phyloP scores from a whole-genome alignment of 2,888 invertebrate species.

The Lacanobia oleracea region DNA sequence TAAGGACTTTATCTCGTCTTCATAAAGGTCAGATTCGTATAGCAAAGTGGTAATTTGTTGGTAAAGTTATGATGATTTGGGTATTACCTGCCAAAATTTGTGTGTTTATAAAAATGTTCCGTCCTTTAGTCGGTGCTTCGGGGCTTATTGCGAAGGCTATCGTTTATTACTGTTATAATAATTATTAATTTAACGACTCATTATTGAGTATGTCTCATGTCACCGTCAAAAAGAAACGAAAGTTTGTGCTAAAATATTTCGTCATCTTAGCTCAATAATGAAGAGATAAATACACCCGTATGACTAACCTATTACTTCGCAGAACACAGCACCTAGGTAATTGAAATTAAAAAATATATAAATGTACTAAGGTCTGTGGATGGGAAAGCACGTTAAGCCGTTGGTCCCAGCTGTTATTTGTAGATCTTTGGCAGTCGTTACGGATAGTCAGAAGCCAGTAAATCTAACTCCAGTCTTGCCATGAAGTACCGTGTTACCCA shows the following conservation, averaged over 20 bases:
- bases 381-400: too few relatives aligned
- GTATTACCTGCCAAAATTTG: constrained; percentile 70
- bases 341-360: too few relatives aligned
- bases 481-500: too few relatives aligned
- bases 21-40: constrained; percentile 50
- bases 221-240: not conserved
- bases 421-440: too few relatives aligned
- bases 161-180: constrained; percentile 57
- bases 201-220: constrained; percentile 14
- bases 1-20: not conserved
- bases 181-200: constrained; percentile 49
- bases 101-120: constrained; percentile 56
- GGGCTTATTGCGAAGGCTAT: constrained; percentile 48
- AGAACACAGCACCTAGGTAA: too few relatives aligned
- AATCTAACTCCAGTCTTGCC: too few relatives aligned
- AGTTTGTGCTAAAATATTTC: constrained; percentile 4
- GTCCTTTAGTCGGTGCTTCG: constrained; percentile 65
- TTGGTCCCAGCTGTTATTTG: too few relatives aligned
- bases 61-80: constrained; percentile 46
- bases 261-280: not conserved
- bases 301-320: not conserved
- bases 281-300: not conserved
- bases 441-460: too few relatives aligned
- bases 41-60: not conserved
- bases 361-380: too few relatives aligned